Evolutionary conservation across 2,888 invertebrate genomes (phyloP), one percentile per base, ranked within the genome.

Genomic region (Tyria jacobaeae): DNA sequence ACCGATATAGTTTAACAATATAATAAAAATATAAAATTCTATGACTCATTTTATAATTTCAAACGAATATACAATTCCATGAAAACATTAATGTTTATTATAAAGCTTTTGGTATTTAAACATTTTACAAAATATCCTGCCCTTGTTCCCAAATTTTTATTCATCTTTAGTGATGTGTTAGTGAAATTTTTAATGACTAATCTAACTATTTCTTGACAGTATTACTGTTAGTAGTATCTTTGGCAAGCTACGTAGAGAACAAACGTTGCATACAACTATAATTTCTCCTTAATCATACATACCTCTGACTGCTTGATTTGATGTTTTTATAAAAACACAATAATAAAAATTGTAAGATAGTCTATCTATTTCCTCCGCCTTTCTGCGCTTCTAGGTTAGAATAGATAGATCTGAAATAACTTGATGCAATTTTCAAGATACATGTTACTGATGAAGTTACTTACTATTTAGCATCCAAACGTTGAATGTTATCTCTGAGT

Each of bases 241-340:
- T 17, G 34, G 6, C 9, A n/a, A 62, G 53, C 51, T 64, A 55
- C 59, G 63, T 65, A 62, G 57, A 51, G 47, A 55, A 54, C 62
- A 59, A 62, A 52, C 75, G n/a, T 49, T 52, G 57, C 62, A 76
- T 75, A n/a, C 68, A 73, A 12, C 24, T 60, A 37, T 55, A 75
- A 70, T 77, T 72, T 61, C 50, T 61, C 66, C 58, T 64, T 57
- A 64, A 52, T n/a, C n/a, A n/a, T n/a, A 50, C 44, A 59, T 56
- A 66, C 76, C 71, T 61, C 66, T 70, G 56, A 71, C 52, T 47
- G 41, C 41, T 68, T 60, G 65, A 66, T 66, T 54, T 62, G 62
- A 75, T 73, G 24, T 27, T 31, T 60, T 27, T 2, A 24, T 53
- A 17, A 12, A 37, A 24, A 4, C 3, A 1, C 3, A 27, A 27